A percentile compares a stretch with the other conserved stretches of the same genome.
Evolutionary conservation across 2,113 vertebrate genomes (phyloP).

Genomic region (Nipponia nippon): DNA sequence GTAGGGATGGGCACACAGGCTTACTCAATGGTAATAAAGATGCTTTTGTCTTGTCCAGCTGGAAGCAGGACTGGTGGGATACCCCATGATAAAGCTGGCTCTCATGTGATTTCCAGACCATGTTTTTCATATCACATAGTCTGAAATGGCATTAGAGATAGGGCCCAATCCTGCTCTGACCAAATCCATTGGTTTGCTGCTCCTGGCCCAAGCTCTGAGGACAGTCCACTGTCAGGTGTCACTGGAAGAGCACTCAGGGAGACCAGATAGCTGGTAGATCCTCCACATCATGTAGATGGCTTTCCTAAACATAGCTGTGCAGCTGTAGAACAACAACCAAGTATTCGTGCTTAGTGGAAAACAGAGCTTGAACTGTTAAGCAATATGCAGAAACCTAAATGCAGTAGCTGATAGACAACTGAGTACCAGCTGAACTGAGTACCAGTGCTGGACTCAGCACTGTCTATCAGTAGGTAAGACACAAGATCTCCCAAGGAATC

Average conservation of each 20-base stretch:
- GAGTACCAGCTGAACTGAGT: neutral
- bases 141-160: neutral
- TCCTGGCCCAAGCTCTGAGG: neutral
- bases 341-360: accelerated
- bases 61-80: neutral
- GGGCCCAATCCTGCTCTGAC: neutral
- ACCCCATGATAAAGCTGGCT: neutral
- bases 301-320: neutral
- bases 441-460: neutral
- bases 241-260: neutral
- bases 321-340: neutral
- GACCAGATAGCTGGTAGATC: neutral
- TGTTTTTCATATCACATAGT: neutral
- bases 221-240: neutral
- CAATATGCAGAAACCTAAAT: neutral
- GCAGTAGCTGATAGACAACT: neutral
- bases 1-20: neutral
- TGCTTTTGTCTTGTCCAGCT: conserved; percentile 30
- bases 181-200: neutral
- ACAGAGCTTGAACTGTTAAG: neutral
- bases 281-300: neutral
- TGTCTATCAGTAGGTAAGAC: neutral
- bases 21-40: neutral
- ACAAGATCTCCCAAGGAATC: neutral
- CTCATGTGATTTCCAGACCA: conserved; percentile 1